phyloP scores from a whole-genome alignment of 2,888 invertebrate genomes.

The Apamea sordens region DNA sequence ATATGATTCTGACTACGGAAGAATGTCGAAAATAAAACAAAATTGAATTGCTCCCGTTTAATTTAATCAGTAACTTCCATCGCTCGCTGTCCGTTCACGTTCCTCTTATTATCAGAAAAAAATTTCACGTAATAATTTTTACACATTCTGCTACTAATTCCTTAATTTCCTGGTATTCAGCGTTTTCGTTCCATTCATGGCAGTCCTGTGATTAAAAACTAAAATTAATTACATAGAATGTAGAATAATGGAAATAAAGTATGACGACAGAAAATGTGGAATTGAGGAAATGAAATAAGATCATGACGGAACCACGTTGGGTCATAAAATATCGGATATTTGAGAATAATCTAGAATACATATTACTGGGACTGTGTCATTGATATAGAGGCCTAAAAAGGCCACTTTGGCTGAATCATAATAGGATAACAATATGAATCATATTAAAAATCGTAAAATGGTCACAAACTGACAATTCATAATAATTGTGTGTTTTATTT shows the following conservation, averaged over 20 bases:
- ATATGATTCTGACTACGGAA: background rate
- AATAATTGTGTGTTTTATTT: too few relatives aligned
- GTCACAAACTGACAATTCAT: too few relatives aligned
- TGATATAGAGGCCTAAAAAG: too few relatives aligned
- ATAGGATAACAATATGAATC: too few relatives aligned
- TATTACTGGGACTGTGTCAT: background rate
- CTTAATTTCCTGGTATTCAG: conserved; percentile 38
- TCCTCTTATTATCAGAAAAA: background rate
- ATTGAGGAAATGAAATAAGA: conserved; percentile 11
- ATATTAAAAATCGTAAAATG: too few relatives aligned
- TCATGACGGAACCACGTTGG: background rate
- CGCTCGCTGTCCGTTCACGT: too few relatives aligned
- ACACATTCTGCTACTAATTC: conserved; percentile 27
- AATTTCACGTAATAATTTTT: conserved; percentile 20
- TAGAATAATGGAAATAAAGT: conserved; percentile 1
- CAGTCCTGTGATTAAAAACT: conserved; percentile 36
- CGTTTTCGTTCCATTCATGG: conserved; percentile 15
- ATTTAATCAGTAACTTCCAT: conserved; percentile 23
- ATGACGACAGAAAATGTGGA: background rate
- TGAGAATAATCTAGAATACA: background rate
- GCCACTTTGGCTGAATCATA: too few relatives aligned
- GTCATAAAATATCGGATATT: background rate
- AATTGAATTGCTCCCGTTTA: conserved; percentile 5
- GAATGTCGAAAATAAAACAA: conserved; percentile 17
- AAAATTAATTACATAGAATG: background rate